phyloP scores from a whole-genome alignment of 2,888 invertebrate species.

The Pseudanteris insignis region DNA sequence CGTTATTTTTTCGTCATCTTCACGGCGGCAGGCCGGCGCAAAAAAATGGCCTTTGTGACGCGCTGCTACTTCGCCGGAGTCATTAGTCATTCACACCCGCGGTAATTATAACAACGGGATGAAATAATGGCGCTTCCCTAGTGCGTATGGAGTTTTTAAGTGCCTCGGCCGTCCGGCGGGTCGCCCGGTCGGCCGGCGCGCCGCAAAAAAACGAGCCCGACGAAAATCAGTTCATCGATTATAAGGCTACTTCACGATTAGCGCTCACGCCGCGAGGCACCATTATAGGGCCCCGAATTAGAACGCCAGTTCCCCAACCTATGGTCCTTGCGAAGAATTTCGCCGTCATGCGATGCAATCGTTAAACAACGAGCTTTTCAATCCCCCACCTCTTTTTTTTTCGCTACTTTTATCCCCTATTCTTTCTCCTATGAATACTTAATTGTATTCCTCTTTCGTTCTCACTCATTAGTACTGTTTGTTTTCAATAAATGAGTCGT shows the following conservation, averaged over 20 bases:
- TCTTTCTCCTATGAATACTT: neutral
- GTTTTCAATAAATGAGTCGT: no score
- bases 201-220: slow-evolving; percentile 21
- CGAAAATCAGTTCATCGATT: slow-evolving; percentile 43
- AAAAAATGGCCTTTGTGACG: slow-evolving; percentile 41
- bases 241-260: slow-evolving; percentile 38
- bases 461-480: no score
- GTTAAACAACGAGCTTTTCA: slow-evolving; percentile 24
- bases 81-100: slow-evolving; percentile 47
- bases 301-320: slow-evolving; percentile 29
- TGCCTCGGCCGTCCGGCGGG: slow-evolving; percentile 27
- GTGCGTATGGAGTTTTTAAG: slow-evolving; percentile 44
- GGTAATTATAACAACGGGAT: slow-evolving; percentile 45
- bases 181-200: slow-evolving; percentile 21
- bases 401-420: neutral
- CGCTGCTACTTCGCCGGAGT: slow-evolving; percentile 34
- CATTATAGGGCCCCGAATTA: slow-evolving; percentile 37
- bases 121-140: slow-evolving; percentile 44
- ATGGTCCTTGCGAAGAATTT: slow-evolving; percentile 32
- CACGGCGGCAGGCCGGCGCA: slow-evolving; percentile 16
- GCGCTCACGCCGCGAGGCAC: slow-evolving; percentile 36
- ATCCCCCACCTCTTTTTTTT: no score
- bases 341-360: slow-evolving; percentile 41
- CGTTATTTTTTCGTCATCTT: slow-evolving; percentile 40
- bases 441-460: no score